A percentile compares a stretch with the other conserved stretches of the same genome.
These are phyloP conservation scores for Platysternon megacephalum DNA, from an alignment of 2,113 vertebrate genomes.

Conservation along the genomic window DNA sequence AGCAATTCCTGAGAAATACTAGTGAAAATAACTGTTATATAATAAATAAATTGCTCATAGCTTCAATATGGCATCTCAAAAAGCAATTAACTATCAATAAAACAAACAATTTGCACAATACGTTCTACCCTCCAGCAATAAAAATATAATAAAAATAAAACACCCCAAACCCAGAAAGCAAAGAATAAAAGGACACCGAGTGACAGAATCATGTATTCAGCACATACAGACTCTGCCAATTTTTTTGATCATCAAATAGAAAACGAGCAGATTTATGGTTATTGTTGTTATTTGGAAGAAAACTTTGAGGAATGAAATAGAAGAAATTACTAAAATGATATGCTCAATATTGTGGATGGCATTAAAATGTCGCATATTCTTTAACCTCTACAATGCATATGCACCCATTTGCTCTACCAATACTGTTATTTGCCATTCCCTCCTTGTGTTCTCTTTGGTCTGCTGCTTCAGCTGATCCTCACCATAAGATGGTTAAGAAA, in stretches of 20 bases:
- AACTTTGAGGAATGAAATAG: background rate
- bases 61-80: background rate
- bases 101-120: background rate
- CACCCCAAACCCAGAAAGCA: background rate
- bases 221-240: background rate
- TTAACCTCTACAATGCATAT: fast-evolving
- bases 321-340: background rate
- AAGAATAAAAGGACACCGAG: background rate
- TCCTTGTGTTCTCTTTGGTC: background rate
- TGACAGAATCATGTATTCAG: background rate
- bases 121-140: background rate
- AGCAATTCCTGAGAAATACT: fast-evolving
- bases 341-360: background rate
- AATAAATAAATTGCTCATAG: background rate
- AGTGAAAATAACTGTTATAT: background rate
- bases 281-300: background rate
- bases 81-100: background rate
- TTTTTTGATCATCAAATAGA: background rate
- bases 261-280: background rate
- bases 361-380: fast-evolving
- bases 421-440: slow-evolving; percentile 17
- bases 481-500: background rate
- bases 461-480: slow-evolving; percentile 23
- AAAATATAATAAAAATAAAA: background rate
- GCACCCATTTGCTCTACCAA: background rate